These are phyloP conservation scores for Mormyrops boulengeri DNA, from an alignment of 2,797 vertebrate genomes.

Conservation along the genomic window DNA sequence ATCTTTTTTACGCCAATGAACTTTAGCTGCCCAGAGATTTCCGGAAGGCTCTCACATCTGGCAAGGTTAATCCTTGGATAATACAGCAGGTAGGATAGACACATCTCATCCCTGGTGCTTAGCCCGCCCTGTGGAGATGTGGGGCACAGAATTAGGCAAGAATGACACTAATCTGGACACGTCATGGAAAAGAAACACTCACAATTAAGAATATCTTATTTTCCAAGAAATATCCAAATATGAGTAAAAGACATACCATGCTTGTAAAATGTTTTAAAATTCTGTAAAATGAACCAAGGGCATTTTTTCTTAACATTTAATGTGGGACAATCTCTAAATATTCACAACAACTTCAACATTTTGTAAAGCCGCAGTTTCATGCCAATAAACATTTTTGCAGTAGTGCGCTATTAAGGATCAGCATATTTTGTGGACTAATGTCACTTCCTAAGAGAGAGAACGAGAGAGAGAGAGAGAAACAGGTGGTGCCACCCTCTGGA, in stretches of 20 bases:
- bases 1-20: slow-evolving; percentile 82
- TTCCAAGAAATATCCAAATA: not conserved
- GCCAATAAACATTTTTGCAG: not conserved
- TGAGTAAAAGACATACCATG: not conserved
- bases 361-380: not conserved
- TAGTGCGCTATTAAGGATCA: not conserved
- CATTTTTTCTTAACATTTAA: not conserved
- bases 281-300: not conserved
- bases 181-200: not conserved
- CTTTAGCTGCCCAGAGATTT: slow-evolving; percentile 73
- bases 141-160: slow-evolving; percentile 3
- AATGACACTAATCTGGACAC: not conserved
- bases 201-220: not conserved
- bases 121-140: slow-evolving; percentile 69
- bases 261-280: not conserved
- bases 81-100: slow-evolving; percentile 76
- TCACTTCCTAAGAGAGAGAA: not conserved
- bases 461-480: not conserved
- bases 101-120: slow-evolving; percentile 80
- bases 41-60: slow-evolving; percentile 76
- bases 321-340: not conserved
- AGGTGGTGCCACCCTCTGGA: not conserved
- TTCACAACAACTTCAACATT: not conserved
- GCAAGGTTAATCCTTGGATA: slow-evolving; percentile 79
- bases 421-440: not conserved